Percentiles rank a stretch among this genome's conserved stretches.
These are phyloP conservation scores for Rhynchopsitta pachyrhyncha DNA, from an alignment of 2,113 vertebrate species.

Conservation along the genomic window DNA sequence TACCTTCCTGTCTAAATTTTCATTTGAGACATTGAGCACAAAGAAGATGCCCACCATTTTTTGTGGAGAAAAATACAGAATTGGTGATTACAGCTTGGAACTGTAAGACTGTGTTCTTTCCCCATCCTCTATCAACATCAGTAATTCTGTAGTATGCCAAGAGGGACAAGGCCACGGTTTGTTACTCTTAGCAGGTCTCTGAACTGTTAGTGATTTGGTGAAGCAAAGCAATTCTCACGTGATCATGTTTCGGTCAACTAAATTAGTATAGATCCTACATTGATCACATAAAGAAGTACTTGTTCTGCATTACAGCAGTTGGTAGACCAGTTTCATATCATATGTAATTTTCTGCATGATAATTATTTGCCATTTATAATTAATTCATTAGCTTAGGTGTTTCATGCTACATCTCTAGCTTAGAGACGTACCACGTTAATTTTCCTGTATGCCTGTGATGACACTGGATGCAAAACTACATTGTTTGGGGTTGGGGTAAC, in stretches of 20 bases:
- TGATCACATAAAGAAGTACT: background rate
- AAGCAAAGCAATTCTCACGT: background rate
- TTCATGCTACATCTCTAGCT: background rate
- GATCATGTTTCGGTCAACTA: background rate
- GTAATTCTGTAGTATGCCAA: background rate
- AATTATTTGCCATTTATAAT: background rate
- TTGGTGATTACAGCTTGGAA: background rate
- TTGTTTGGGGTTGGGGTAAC: background rate
- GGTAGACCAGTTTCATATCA: background rate
- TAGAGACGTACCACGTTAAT: background rate
- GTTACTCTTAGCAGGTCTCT: background rate
- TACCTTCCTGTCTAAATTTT: background rate
- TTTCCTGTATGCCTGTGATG: background rate
- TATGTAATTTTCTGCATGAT: background rate
- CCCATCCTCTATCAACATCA: background rate
- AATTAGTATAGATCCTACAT: background rate
- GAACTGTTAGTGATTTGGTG: background rate
- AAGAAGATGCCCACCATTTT: background rate
- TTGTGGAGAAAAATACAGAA: background rate
- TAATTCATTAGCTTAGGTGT: background rate
- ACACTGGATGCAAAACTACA: background rate
- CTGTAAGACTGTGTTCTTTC: background rate
- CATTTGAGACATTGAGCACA: background rate
- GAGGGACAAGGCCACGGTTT: background rate
- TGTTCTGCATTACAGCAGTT: background rate